Evolutionary conservation across 2,113 vertebrate genomes (phyloP).

Genomic region (Corythoichthys intestinalis): DNA sequence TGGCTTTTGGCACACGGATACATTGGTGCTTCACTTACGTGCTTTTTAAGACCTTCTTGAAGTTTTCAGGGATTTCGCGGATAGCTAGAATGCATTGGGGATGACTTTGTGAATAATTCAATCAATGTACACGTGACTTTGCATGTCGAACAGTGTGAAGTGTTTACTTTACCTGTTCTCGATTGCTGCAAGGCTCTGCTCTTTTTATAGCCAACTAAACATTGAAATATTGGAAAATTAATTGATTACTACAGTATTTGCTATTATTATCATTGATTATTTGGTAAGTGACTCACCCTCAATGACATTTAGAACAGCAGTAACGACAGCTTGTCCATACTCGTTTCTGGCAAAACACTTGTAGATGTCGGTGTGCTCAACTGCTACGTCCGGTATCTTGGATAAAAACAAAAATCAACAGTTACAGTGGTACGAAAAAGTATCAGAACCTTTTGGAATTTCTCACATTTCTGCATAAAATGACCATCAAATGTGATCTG

Average conservation of each 20-base stretch:
- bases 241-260: neutral
- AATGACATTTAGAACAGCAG: constrained; percentile 76
- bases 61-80: constrained; percentile 56
- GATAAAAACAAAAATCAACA: constrained; percentile 8
- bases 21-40: constrained; percentile 28
- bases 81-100: constrained; percentile 42
- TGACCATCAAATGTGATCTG: too few species aligned
- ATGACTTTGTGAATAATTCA: neutral
- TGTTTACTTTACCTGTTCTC: constrained; percentile 61
- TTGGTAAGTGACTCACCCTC: constrained; percentile 70
- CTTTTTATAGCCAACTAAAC: constrained; percentile 82
- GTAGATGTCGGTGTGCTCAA: constrained; percentile 77
- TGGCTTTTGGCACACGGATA: neutral
- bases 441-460: too few species aligned
- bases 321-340: constrained; percentile 80
- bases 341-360: constrained; percentile 78
- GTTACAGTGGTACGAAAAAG: neutral
- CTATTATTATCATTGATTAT: neutral
- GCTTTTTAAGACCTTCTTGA: constrained; percentile 60
- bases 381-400: constrained; percentile 75
- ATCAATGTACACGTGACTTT: neutral
- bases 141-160: neutral
- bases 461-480: too few species aligned
- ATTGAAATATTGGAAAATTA: neutral
- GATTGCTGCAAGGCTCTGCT: constrained; percentile 67